phyloP scores from a whole-genome alignment of 2,113 vertebrate genomes.

The Aythya baeri region DNA sequence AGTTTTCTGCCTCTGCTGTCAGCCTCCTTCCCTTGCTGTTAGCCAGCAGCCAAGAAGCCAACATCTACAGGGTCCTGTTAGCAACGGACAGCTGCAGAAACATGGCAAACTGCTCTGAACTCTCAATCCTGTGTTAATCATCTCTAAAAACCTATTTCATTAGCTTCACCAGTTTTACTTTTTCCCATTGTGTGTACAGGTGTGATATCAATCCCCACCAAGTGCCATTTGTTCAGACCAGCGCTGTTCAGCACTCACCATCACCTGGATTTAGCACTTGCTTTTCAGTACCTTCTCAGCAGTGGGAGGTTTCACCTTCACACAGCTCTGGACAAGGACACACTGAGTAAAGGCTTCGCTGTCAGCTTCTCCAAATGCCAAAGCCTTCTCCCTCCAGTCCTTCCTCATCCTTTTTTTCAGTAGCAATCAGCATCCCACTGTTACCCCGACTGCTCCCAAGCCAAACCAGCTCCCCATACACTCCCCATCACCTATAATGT shows the following conservation, averaged over 20 bases:
- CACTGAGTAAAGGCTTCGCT: not conserved
- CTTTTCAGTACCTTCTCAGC: not conserved
- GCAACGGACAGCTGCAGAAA: not conserved
- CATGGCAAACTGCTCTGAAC: not conserved
- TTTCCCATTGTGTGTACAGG: fast-evolving
- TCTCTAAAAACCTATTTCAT: not conserved
- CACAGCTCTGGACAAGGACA: not conserved
- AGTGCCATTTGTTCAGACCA: not conserved
- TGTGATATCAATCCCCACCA: fast-evolving
- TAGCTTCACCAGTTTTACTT: not conserved
- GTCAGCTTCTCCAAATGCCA: not conserved
- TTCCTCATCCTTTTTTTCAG: not conserved
- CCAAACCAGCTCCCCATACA: not conserved
- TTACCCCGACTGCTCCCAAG: not conserved
- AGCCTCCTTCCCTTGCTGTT: not conserved
- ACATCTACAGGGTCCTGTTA: not conserved
- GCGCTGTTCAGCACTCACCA: not conserved
- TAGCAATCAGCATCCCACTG: not conserved
- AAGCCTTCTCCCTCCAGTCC: not conserved
- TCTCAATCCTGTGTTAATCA: fast-evolving
- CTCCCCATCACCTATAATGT: not conserved
- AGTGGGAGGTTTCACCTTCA: not conserved
- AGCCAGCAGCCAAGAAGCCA: not conserved
- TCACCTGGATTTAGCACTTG: not conserved
- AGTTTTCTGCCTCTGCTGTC: not conserved